Conservation (phyloP, 2,113 vertebrate genomes). For the Echinops telfairi region DNA sequence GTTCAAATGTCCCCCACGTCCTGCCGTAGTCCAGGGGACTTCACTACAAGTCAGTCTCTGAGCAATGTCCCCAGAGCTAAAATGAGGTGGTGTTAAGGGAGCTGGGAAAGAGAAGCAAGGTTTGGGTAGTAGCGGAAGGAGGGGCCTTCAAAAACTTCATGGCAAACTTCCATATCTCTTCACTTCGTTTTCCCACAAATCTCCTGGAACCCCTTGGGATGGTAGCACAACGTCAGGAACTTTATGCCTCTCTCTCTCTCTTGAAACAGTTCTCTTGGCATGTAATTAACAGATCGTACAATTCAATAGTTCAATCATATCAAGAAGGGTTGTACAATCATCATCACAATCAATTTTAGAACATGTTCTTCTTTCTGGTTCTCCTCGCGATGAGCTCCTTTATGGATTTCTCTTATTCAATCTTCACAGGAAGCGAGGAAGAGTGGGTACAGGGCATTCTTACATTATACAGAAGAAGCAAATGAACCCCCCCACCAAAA, state of each 20-base stretch:
- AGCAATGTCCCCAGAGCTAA: neutral
- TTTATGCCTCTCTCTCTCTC: neutral
- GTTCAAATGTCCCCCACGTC: neutral
- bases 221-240: neutral
- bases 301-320: no score
- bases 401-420: neutral
- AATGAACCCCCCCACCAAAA: constrained; percentile 1
- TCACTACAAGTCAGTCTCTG: neutral
- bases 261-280: no score
- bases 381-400: no score
- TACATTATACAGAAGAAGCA: constrained; percentile 43
- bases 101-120: constrained; percentile 87
- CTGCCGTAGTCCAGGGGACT: neutral
- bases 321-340: no score
- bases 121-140: no score
- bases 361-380: no score
- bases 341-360: no score
- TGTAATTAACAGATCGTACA: no score
- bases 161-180: no score
- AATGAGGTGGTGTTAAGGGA: neutral
- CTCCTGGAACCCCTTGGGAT: no score
- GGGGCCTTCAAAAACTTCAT: no score
- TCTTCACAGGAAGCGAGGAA: neutral
- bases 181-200: no score
- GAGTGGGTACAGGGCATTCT: neutral